Conservation (phyloP, 2,888 invertebrate species). For the Tenthredo amoena region DNA sequence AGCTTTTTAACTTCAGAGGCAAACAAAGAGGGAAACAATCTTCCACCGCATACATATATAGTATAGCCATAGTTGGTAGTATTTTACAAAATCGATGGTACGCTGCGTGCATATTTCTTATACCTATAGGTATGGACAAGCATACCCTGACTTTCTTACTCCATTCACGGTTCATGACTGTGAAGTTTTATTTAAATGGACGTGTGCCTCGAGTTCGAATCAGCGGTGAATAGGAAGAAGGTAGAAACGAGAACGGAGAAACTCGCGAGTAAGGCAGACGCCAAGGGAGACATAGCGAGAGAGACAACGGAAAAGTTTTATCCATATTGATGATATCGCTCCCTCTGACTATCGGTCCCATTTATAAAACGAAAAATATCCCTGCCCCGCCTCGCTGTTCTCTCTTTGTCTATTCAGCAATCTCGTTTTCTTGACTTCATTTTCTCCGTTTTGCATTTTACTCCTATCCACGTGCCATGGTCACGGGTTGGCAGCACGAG, state of each 20-base stretch:
- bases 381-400: background rate
- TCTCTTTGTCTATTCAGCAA: constrained; percentile 21
- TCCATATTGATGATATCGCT: constrained; percentile 48
- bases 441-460: constrained; percentile 35
- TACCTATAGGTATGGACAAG: background rate
- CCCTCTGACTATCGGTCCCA: constrained; percentile 30
- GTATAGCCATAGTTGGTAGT: background rate
- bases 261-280: constrained; percentile 14
- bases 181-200: constrained; percentile 31
- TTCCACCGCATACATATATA: background rate
- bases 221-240: constrained; percentile 23
- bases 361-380: constrained; percentile 40
- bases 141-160: background rate
- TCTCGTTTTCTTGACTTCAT: background rate
- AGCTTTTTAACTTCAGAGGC: background rate
- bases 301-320: constrained; percentile 45
- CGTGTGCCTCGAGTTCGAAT: constrained; percentile 41
- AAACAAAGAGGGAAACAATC: background rate
- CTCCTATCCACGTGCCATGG: background rate
- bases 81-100: constrained; percentile 1
- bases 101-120: background rate
- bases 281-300: constrained; percentile 26
- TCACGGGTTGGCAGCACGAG: background rate
- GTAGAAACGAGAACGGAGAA: background rate
- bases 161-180: constrained; percentile 33